Conservation (phyloP, 1,140 invertebrate genomes). For the Cydia splendana region DNA sequence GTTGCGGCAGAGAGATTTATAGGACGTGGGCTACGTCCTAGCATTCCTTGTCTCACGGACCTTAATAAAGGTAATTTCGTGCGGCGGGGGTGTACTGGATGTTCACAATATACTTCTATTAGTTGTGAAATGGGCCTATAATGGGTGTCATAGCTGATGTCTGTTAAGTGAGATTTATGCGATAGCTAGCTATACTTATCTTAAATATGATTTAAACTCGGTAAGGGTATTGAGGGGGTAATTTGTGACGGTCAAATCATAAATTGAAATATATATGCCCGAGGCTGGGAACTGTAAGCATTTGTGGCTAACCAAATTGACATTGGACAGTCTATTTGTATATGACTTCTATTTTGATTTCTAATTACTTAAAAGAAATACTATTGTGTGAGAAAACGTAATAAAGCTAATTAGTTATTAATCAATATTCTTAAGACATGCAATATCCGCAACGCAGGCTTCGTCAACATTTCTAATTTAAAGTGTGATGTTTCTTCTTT, state of each 20-base stretch:
- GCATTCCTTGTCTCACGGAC: constrained; percentile 53
- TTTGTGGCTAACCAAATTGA: no score
- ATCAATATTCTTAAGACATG: no score
- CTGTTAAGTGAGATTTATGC: constrained; percentile 31
- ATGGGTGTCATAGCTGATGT: constrained; percentile 19
- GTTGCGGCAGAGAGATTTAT: constrained; percentile 70
- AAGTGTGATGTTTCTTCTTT: no score
- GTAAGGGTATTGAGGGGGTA: background rate
- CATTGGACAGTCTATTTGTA: no score
- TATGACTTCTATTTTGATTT: no score
- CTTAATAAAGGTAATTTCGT: constrained; percentile 67
- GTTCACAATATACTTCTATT: constrained; percentile 45
- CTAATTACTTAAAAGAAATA: no score
- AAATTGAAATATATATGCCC: no score
- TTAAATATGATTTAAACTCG: background rate
- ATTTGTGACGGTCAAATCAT: background rate
- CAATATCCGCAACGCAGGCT: no score
- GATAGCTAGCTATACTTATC: background rate
- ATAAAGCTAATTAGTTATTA: no score
- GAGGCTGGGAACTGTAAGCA: no score
- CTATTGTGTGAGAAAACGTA: no score
- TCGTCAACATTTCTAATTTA: no score
- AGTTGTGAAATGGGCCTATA: constrained; percentile 38
- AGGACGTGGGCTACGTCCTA: constrained; percentile 56
- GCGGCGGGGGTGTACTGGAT: constrained; percentile 39